Conservation (phyloP, 2,888 invertebrate genomes). For the Callyntrura sp. region DNA sequence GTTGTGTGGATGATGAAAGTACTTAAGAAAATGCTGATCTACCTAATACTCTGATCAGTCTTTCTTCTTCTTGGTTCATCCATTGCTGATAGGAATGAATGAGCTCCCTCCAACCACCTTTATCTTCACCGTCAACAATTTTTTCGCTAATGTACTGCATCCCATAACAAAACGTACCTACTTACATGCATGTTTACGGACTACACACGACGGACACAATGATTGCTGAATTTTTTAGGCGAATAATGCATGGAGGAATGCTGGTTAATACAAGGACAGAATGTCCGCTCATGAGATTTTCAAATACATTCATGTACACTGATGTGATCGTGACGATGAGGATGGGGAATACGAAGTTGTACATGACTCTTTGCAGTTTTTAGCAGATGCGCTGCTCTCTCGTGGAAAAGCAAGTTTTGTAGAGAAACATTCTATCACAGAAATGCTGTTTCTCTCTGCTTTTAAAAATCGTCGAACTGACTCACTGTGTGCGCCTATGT, state of each 20-base stretch:
- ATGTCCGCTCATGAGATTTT: too few species aligned
- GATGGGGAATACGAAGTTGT: too few species aligned
- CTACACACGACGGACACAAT: background rate
- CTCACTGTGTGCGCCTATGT: background rate
- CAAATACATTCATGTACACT: too few species aligned
- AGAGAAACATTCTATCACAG: background rate
- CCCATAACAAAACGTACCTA: background rate
- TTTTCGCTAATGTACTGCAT: background rate
- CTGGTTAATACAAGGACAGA: background rate
- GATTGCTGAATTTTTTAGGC: background rate
- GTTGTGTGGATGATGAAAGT: background rate
- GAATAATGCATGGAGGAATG: background rate
- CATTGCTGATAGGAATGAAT: conserved; percentile 22
- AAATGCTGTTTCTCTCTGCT: background rate
- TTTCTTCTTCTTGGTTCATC: conserved; percentile 19
- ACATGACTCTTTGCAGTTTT: conserved; percentile 14
- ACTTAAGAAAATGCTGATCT: background rate
- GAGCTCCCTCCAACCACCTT: conserved; percentile 49
- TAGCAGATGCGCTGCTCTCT: conserved; percentile 6
- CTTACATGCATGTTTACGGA: background rate
- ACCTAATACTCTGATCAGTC: background rate
- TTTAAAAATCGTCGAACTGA: background rate
- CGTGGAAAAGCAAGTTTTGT: background rate
- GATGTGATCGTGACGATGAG: too few species aligned
- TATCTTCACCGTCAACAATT: background rate